Percentiles rank a stretch among this genome's conserved stretches.
phyloP scores from a whole-genome alignment of 1,140 invertebrate genomes.

The Eufriesea mexicana region DNA sequence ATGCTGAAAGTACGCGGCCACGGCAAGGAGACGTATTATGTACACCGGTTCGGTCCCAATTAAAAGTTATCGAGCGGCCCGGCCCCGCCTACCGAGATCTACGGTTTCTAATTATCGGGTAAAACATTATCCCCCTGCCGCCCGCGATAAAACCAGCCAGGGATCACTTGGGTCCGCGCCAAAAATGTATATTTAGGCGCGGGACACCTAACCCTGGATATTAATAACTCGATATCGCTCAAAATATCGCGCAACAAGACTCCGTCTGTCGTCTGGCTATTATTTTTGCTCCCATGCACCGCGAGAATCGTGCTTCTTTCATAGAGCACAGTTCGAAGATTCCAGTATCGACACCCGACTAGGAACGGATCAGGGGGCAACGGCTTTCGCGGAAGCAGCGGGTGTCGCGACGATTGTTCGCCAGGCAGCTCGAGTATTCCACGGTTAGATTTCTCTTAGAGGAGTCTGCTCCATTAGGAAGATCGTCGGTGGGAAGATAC shows the following conservation, averaged over 20 bases:
- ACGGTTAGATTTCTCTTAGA: no score
- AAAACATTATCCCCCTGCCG: slow-evolving; percentile 60
- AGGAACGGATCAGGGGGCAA: no score
- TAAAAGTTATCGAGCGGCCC: slow-evolving; percentile 53
- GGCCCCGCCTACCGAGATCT: slow-evolving; percentile 18
- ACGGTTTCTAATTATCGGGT: slow-evolving; percentile 66
- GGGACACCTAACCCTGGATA: slow-evolving; percentile 57
- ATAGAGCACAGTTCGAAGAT: no score
- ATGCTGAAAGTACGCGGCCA: slow-evolving; percentile 40
- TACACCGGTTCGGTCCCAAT: slow-evolving; percentile 40
- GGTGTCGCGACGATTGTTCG: no score
- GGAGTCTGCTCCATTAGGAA: no score
- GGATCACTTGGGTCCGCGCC: slow-evolving; percentile 57
- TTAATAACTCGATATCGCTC: slow-evolving; percentile 69
- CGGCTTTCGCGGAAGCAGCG: no score
- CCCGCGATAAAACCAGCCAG: slow-evolving; percentile 62
- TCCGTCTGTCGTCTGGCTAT: slow-evolving; percentile 61
- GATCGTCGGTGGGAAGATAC: no score
- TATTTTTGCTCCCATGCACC: slow-evolving; percentile 51
- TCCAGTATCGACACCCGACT: no score
- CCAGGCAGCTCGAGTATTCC: no score
- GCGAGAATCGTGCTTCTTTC: not conserved
- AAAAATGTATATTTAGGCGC: slow-evolving; percentile 66
- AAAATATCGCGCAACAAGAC: slow-evolving; percentile 67
- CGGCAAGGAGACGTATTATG: slow-evolving; percentile 37